Evolutionary conservation across 2,113 vertebrate species (phyloP).

Genomic region (Haemorhous mexicanus): DNA sequence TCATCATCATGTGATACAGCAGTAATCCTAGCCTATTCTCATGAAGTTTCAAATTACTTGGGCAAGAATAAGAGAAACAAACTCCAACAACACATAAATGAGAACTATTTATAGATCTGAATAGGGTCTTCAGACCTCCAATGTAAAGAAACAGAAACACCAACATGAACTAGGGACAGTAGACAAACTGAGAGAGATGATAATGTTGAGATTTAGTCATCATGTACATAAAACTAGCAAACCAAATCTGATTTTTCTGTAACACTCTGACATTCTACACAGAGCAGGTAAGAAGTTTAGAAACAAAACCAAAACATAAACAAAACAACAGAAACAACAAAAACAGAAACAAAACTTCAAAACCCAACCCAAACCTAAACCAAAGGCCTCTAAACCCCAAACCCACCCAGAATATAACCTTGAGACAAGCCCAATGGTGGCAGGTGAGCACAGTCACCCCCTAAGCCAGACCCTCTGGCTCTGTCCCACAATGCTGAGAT

Average conservation of each 20-base stretch:
- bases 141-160: not conserved
- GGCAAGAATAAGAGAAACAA: not conserved
- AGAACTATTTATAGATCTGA: not conserved
- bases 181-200: not conserved
- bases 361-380: not conserved
- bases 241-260: not conserved
- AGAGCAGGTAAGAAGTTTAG: not conserved
- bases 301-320: not conserved
- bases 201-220: not conserved
- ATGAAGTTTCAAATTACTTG: not conserved
- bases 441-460: not conserved
- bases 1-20: not conserved
- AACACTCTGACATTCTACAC: not conserved
- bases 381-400: not conserved
- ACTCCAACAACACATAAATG: not conserved
- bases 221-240: not conserved
- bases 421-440: not conserved
- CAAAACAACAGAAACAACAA: not conserved
- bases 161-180: not conserved
- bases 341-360: not conserved
- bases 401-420: not conserved
- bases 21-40: not conserved
- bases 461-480: fast-evolving
- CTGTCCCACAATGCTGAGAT: fast-evolving
- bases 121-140: not conserved